phyloP scores from a whole-genome alignment of 2,888 invertebrate genomes.

The Spilosoma lubricipeda region DNA sequence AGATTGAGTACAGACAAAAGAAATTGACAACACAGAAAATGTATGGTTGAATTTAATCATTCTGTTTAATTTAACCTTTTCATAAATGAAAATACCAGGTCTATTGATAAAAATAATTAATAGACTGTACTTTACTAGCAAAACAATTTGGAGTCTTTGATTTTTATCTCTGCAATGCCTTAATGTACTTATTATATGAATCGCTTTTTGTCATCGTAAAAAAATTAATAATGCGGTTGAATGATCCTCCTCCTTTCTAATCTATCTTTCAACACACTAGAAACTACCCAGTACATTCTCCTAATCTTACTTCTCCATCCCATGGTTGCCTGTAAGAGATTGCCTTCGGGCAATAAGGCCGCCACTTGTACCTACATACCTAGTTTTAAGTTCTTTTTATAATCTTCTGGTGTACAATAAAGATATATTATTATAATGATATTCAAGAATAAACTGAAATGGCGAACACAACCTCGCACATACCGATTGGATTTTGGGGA shows the following conservation, averaged over 20 bases:
- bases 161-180: background rate
- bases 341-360: no score
- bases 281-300: no score
- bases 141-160: background rate
- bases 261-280: no score
- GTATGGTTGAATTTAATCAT: background rate
- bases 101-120: background rate
- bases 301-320: no score
- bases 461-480: background rate
- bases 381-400: no score
- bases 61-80: no score
- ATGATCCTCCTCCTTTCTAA: no score
- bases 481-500: background rate
- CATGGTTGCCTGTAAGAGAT: no score
- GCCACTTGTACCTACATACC: no score
- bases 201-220: background rate
- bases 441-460: background rate
- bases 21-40: background rate
- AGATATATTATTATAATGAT: no score
- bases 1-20: background rate
- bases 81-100: background rate
- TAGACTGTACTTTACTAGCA: background rate
- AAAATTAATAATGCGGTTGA: background rate
- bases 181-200: background rate
- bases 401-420: no score